A percentile compares a stretch with the other conserved stretches of the same genome.
These are phyloP conservation scores for Phrynocephalus vlangalii DNA, from an alignment of 2,797 vertebrate genomes.

Conservation along the genomic window DNA sequence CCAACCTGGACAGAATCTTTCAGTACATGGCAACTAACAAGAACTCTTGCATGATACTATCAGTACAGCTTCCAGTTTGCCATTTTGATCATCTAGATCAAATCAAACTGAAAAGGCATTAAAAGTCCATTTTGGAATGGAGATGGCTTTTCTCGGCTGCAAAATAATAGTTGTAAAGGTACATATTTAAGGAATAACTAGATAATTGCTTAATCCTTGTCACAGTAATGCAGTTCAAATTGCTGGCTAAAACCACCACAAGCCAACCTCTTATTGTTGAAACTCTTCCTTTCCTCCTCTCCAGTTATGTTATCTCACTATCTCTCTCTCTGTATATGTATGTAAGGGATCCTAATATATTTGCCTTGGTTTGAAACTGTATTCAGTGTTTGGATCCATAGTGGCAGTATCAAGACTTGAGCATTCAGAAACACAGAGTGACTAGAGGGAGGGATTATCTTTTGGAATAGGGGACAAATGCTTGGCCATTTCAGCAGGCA, in stretches of 20 bases:
- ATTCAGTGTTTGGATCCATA: neutral
- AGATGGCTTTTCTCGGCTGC: conserved; percentile 6
- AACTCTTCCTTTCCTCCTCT: neutral
- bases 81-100: neutral
- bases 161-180: conserved; percentile 36
- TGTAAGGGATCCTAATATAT: neutral
- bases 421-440: neutral
- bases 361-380: neutral
- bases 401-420: neutral
- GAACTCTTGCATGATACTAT: neutral
- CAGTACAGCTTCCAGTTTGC: neutral
- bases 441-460: neutral
- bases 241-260: conserved; percentile 1
- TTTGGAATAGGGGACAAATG: neutral
- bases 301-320: neutral
- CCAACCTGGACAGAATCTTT: no score
- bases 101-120: neutral
- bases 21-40: neutral
- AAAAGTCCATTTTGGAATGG: conserved; percentile 14
- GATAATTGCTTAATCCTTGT: conserved; percentile 40
- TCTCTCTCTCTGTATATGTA: neutral
- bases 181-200: conserved; percentile 20
- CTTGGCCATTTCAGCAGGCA: neutral
- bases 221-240: conserved; percentile 44
- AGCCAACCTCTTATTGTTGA: conserved; percentile 1